Percentiles rank a stretch among this genome's conserved stretches.
Conservation (phyloP, 1,140 invertebrate genomes). For the Orchestia grillus region DNA sequence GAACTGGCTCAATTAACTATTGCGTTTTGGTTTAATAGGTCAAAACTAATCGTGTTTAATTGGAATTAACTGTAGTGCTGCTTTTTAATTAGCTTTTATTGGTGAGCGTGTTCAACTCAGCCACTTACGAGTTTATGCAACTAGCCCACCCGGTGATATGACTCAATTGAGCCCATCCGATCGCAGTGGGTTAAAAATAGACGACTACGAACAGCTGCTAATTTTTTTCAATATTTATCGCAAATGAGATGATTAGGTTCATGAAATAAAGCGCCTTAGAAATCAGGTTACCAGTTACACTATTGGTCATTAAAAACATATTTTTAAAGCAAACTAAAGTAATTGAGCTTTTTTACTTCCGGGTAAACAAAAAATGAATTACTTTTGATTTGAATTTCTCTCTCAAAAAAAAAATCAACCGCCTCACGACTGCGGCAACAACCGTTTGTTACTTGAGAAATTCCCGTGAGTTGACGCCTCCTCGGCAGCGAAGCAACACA, state of each 20-base stretch:
- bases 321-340: background rate
- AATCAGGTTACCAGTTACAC: background rate
- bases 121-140: no score
- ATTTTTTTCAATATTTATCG: background rate
- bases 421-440: background rate
- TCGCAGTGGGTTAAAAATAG: no score
- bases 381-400: background rate
- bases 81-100: no score
- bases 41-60: background rate
- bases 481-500: background rate
- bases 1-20: background rate
- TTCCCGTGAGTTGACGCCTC: background rate
- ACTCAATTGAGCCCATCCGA: no score
- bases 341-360: background rate
- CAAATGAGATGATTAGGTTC: background rate
- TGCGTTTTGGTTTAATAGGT: background rate
- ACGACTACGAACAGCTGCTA: background rate
- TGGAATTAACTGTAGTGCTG: no score
- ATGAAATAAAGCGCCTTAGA: background rate
- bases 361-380: background rate
- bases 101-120: no score
- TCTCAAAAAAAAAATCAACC: background rate
- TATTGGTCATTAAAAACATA: background rate
- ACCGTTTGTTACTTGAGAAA: background rate
- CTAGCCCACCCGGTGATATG: no score